Evolutionary conservation across 2,888 invertebrate genomes (phyloP).

Genomic region (Girardia tigrina): DNA sequence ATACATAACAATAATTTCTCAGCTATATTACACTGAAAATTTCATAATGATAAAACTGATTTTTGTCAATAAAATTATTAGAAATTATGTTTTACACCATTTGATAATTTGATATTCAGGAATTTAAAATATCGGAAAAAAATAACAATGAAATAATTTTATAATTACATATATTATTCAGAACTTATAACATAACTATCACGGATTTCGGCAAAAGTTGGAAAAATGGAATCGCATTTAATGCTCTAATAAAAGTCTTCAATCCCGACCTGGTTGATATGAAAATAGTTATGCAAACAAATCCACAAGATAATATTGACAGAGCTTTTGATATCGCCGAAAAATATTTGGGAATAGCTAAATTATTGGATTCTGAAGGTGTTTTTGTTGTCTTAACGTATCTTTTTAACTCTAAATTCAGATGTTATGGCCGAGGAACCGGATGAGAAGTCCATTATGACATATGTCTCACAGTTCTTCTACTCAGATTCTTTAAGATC

Average conservation of each 20-base stretch:
- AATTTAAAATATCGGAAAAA: no score
- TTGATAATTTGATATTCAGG: no score
- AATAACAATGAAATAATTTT: no score
- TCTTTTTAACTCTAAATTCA: not conserved
- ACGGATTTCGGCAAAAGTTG: slow-evolving; percentile 3
- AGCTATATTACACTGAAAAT: no score
- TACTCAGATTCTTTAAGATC: not conserved
- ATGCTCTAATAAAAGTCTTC: not conserved
- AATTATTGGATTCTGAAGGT: slow-evolving; percentile 25
- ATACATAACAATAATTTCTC: no score
- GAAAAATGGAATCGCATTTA: not conserved
- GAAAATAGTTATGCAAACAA: not conserved
- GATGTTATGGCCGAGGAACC: slow-evolving; percentile 6
- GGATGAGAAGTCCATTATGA: slow-evolving; percentile 26
- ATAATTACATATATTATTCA: no score
- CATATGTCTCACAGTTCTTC: slow-evolving; percentile 18
- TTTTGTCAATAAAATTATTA: no score
- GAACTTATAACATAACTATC: not conserved
- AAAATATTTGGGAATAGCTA: not conserved
- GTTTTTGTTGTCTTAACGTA: not conserved
- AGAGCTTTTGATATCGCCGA: slow-evolving; percentile 17
- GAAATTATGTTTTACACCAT: no score
- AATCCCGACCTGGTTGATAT: not conserved
- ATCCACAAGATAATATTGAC: not conserved
- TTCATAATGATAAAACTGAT: no score